Evolutionary conservation across 2,888 invertebrate species (phyloP).

Genomic region (Ophion slaviceki): DNA sequence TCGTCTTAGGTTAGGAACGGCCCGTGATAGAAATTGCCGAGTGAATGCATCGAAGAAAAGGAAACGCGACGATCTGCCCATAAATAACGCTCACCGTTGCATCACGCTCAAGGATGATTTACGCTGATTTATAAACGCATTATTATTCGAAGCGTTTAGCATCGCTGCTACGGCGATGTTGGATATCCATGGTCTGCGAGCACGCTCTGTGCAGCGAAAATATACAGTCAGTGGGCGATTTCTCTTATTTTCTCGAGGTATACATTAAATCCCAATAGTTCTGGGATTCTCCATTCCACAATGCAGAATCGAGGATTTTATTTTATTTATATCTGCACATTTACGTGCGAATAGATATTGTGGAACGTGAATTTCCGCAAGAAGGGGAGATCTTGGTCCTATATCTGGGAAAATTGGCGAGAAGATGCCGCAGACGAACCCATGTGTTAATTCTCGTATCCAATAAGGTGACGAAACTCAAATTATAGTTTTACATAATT

Average conservation of each 20-base stretch:
- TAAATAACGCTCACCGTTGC: constrained; percentile 60
- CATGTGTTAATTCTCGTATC: no score
- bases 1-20: background rate
- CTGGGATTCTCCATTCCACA: no score
- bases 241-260: background rate
- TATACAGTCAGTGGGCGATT: constrained; percentile 14
- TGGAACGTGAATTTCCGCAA: no score
- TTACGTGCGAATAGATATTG: no score
- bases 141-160: constrained; percentile 60
- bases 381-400: no score
- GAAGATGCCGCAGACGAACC: no score
- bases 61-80: constrained; percentile 41
- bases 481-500: no score
- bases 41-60: constrained; percentile 3
- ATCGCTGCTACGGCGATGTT: constrained; percentile 23
- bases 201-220: constrained; percentile 1
- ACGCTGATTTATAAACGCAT: constrained; percentile 64
- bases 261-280: no score
- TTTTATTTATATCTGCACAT: no score
- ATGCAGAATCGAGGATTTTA: no score
- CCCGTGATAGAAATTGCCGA: constrained; percentile 25
- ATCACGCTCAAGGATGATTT: constrained; percentile 44
- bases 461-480: no score
- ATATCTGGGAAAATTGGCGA: no score
- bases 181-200: constrained; percentile 39